A percentile compares a stretch with the other conserved stretches of the same genome.
Conservation (phyloP, 2,888 invertebrate species). For the Drosophila falleni region DNA sequence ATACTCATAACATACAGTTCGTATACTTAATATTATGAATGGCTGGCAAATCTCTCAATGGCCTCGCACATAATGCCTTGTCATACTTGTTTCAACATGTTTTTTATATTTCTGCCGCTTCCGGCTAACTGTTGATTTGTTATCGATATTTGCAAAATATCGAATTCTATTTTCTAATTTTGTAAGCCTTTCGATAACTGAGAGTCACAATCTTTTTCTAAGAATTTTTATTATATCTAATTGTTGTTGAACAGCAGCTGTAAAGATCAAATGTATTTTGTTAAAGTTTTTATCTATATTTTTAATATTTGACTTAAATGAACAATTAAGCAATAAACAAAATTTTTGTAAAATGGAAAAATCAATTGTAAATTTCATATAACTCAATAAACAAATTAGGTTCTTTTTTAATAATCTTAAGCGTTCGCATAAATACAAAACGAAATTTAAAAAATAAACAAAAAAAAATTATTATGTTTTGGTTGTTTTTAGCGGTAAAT, state of each 20-base stretch:
- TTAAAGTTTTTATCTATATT: conserved; percentile 50
- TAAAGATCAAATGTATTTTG: conserved; percentile 68
- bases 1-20: conserved; percentile 59
- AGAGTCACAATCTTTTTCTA: conserved; percentile 54
- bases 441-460: conserved; percentile 49
- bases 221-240: conserved; percentile 22
- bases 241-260: conserved; percentile 80
- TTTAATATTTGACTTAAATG: conserved; percentile 40
- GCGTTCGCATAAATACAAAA: conserved; percentile 55
- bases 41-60: conserved; percentile 60
- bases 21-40: conserved; percentile 61
- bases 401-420: conserved; percentile 43
- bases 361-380: conserved; percentile 58
- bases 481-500: conserved; percentile 43
- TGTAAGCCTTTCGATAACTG: conserved; percentile 55
- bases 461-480: conserved; percentile 44
- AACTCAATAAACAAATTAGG: conserved; percentile 53
- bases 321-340: conserved; percentile 31
- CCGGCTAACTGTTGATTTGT: conserved; percentile 64
- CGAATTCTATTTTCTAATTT: conserved; percentile 63
- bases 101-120: conserved; percentile 41
- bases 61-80: conserved; percentile 66
- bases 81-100: conserved; percentile 49
- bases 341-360: conserved; percentile 52
- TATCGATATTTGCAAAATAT: conserved; percentile 69